phyloP scores from a whole-genome alignment of 2,113 vertebrate species.

The Cricetomys ansorgei region DNA sequence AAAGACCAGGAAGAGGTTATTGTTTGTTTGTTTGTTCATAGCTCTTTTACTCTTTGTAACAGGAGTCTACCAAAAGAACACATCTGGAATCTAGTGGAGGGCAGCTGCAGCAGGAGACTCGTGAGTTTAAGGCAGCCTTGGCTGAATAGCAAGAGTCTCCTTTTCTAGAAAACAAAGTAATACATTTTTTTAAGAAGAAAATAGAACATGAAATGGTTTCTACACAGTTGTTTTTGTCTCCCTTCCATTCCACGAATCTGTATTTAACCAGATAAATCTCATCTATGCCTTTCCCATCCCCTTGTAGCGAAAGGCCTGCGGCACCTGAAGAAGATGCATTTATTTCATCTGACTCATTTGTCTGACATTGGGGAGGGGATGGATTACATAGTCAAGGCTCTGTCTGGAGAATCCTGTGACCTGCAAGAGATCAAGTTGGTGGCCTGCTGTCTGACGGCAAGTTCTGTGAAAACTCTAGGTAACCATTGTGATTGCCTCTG shows the following conservation, averaged over 20 bases:
- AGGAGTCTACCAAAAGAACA: background rate
- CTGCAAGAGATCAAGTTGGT: slow-evolving; percentile 76
- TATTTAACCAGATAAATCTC: background rate
- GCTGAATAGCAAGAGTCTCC: background rate
- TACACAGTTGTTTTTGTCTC: background rate
- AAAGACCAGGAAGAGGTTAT: background rate
- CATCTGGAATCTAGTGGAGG: background rate
- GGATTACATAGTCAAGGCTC: slow-evolving; percentile 63
- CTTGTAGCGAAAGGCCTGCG: slow-evolving; percentile 72
- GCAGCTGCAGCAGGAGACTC: background rate
- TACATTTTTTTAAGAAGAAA: background rate
- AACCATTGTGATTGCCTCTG: background rate
- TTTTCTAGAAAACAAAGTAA: background rate
- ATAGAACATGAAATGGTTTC: background rate
- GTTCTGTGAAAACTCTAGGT: slow-evolving; percentile 76
- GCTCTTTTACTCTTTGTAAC: slow-evolving; percentile 17
- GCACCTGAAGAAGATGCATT: slow-evolving; percentile 66
- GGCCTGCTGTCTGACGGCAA: slow-evolving; percentile 68
- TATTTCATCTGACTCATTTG: slow-evolving; percentile 70
- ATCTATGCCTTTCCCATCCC: background rate
- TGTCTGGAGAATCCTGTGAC: slow-evolving; percentile 59
- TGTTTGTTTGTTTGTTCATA: too few species aligned
- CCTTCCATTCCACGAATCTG: background rate
- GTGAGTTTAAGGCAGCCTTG: background rate
- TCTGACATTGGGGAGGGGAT: slow-evolving; percentile 66